Base-by-base conservation (phyloP, 2,113 vertebrate species). In the Nothoprocta pentlandii region DNA sequence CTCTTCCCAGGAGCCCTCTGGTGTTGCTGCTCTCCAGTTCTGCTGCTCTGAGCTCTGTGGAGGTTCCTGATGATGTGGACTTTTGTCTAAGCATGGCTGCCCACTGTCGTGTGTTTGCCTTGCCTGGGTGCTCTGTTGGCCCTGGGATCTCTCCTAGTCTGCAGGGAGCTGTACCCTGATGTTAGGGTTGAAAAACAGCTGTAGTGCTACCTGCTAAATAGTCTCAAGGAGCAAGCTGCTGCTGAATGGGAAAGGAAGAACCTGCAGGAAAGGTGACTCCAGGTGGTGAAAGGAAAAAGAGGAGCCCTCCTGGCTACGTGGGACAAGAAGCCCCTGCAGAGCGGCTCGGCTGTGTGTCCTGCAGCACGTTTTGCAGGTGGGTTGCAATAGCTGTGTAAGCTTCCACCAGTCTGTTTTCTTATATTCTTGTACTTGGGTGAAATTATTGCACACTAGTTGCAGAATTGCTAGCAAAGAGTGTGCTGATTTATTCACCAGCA, bases 321-420 rank as follows among this genome's bases (percentile, higher is more conserved):
- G 5, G 42, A 28, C 3, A 11, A 85, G 26, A 58, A 64, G 0
- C 3, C 2, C 5, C 19, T 26, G 1, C 2, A 3, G 30, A 21
- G 22, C 28, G 0, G 1, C 19, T 44, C 4, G 10, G 59, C 14
- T 22, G 39, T 0, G 0, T 0, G 2, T 46, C 30, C 36, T 12
- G 4, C 42, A 8, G 19, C 8, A 1, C 13, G 21, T 34, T 4
- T 39, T 4, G 25, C 39, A 44, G 78, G 66, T 68, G 49, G 10
- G 75, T 11, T 54, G 21, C 5, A 22, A 1, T 12, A 14, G 4
- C 0, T 2, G 2, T 4, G 34, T 22, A 20, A 67, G 67, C 4
- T 16, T 11, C 1, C 1, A 3, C 26, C 28, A 30, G 26, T 56
- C 15, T 87, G 42, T 58, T 87, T 17, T 9, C 78, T 41, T 1